Percentiles rank a stretch among this genome's conserved stretches.
Evolutionary conservation across 2,888 invertebrate species (phyloP).

Genomic region (Halictus quadricinctus): DNA sequence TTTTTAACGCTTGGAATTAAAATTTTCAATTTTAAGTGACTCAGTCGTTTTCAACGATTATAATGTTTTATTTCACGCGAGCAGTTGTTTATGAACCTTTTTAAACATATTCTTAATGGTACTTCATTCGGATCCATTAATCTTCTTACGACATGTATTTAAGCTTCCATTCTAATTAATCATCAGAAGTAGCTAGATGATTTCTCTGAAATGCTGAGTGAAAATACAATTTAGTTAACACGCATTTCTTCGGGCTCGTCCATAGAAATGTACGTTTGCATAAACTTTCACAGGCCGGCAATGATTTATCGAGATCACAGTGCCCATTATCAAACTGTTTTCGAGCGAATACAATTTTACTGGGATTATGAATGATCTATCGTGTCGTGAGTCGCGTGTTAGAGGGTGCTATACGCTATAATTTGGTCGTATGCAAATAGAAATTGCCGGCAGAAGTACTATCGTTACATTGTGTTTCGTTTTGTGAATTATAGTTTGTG

Average conservation of each 20-base stretch:
- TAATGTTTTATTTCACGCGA: not conserved
- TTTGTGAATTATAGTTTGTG: not conserved
- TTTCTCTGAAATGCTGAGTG: not conserved
- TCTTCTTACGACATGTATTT: not conserved
- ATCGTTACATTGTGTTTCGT: not conserved
- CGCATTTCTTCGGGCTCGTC: not conserved
- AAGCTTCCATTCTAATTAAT: not conserved
- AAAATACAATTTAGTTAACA: not conserved
- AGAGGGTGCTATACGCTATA: not conserved
- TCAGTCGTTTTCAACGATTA: not conserved
- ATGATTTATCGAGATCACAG: not conserved
- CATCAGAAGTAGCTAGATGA: not conserved
- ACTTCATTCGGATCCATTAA: not conserved
- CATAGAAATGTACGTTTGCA: too few species aligned
- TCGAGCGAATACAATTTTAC: not conserved
- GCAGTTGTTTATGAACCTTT: not conserved
- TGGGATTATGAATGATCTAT: not conserved
- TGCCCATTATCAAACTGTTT: not conserved
- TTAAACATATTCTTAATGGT: not conserved
- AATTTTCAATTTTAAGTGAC: not conserved
- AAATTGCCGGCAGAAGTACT: not conserved
- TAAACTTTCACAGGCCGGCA: not conserved
- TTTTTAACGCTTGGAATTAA: too few species aligned
- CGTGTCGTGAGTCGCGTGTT: not conserved
- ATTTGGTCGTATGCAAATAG: constrained; percentile 1